phyloP scores from a whole-genome alignment of 2,888 invertebrate species.

The Lepetodrilus schrolli region DNA sequence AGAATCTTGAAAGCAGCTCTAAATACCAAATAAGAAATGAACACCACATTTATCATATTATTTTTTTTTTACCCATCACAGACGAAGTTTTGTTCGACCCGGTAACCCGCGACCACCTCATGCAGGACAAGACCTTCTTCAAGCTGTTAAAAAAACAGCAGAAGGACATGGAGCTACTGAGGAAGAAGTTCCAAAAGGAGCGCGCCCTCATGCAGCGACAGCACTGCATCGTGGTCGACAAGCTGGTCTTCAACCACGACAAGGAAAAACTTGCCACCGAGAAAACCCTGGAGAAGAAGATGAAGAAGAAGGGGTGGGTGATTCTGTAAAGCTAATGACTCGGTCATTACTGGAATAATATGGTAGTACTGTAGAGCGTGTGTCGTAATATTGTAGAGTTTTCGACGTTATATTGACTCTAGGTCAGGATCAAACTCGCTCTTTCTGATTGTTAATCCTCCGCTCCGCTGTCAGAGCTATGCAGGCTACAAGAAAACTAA shows the following conservation, averaged over 20 bases:
- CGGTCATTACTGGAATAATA: too few species aligned
- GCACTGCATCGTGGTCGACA: constrained; percentile 91
- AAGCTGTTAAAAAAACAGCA: constrained; percentile 96
- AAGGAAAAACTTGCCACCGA: constrained; percentile 71
- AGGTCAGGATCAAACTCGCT: too few species aligned
- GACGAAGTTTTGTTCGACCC: constrained; percentile 71
- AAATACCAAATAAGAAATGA: too few species aligned
- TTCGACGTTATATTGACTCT: too few species aligned
- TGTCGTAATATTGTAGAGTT: too few species aligned
- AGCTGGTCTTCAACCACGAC: constrained; percentile 82
- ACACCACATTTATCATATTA: too few species aligned
- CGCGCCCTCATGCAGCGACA: constrained; percentile 88
- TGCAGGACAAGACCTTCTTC: constrained; percentile 69
- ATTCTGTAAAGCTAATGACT: too few species aligned
- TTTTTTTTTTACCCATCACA: constrained; percentile 36
- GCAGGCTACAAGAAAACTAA: too few species aligned
- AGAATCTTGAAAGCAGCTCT: too few species aligned
- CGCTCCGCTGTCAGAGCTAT: too few species aligned
- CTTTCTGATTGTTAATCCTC: too few species aligned
- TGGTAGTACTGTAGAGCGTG: too few species aligned
- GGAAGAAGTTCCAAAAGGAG: constrained; percentile 95
- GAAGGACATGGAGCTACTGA: constrained; percentile 91
- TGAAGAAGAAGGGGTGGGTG: constrained; percentile 81
- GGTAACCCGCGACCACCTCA: constrained; percentile 71
- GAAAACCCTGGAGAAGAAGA: constrained; percentile 79